phyloP scores from a whole-genome alignment of 2,797 vertebrate genomes.

The Scyliorhinus canicula region DNA sequence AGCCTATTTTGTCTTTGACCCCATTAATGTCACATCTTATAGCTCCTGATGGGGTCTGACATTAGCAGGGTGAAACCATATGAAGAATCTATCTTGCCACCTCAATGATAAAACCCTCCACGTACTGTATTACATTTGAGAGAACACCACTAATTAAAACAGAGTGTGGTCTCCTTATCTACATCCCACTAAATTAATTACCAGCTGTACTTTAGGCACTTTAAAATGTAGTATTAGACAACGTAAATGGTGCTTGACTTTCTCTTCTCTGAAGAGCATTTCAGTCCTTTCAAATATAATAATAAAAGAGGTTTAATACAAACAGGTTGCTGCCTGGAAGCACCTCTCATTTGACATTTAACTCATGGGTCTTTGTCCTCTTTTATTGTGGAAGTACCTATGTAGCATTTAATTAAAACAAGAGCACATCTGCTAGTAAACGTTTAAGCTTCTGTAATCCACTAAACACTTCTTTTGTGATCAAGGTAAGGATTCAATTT shows the following conservation, averaged over 20 bases:
- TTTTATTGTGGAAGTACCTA: constrained; percentile 23
- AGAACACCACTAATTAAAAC: constrained; percentile 34
- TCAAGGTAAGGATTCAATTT: constrained; percentile 42
- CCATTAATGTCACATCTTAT: constrained; percentile 35
- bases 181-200: constrained; percentile 37
- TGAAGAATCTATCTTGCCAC: not conserved
- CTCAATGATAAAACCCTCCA: not conserved
- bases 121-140: constrained; percentile 30
- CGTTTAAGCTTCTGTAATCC: constrained; percentile 34
- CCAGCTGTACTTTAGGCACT: constrained; percentile 9
- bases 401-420: constrained; percentile 40
- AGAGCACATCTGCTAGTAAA: constrained; percentile 30
- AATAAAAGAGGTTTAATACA: not conserved
- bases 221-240: constrained; percentile 1
- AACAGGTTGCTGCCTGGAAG: constrained; percentile 15
- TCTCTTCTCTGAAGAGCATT: not conserved
- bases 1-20: constrained; percentile 21
- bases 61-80: constrained; percentile 22
- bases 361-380: constrained; percentile 15
- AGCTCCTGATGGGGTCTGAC: constrained; percentile 22
- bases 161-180: constrained; percentile 34
- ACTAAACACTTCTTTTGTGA: constrained; percentile 40
- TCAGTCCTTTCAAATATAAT: constrained; percentile 14
- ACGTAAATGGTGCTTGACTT: constrained; percentile 17
- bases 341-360: constrained; percentile 30